Base-by-base conservation (phyloP, 2,113 vertebrate species). In the Tupaia chinensis region DNA sequence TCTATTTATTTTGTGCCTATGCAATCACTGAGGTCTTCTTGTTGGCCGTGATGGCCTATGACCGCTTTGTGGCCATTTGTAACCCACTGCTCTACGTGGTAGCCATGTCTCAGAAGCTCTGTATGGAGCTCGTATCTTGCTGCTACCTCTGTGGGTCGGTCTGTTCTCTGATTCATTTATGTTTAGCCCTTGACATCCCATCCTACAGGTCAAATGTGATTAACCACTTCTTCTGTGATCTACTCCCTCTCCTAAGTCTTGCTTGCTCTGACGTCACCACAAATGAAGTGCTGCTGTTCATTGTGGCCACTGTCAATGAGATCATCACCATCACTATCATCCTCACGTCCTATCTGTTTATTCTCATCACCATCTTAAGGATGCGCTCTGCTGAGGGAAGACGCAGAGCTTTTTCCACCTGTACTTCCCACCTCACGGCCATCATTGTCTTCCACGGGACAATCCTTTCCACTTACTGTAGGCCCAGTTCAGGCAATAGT, bases 381-480 rank as follows among this genome's bases (percentile, higher is more conserved):
- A 97, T 97, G 60, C 23, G 0, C 6, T 97, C 96, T 25, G 77
- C 66, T 20, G 86, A 96, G n/a, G 86, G 92, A 9, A 86, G 94
- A 19, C 70, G 11, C 27, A 98, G 97, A 94, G 89, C 97, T 3
- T 97, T 98, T 76, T 97, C 97, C 14, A 97, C 97, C 17, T 98
- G 97, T 58, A 93, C 92, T 4, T 98, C 97, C 32, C 98, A 98
- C 44, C 73, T 98, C 74, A 94, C 73, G 9, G 94, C 96, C 44
- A 95, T 98, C 1, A 0, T 66, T 3, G 78, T 97, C 34, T 97
- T 97, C 25, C 98, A 98, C 15, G 93, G 95, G 4, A 93, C 92
- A 5, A 93, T 96, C 16, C 86, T 98, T n/a, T 97, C 87, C 11
- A 94, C 69, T 69, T 97, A 98, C 9, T 94, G 96, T 13, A 2